Evolutionary conservation across 2,797 vertebrate genomes (phyloP).

Genomic region (Silurus lanzhouensis): DNA sequence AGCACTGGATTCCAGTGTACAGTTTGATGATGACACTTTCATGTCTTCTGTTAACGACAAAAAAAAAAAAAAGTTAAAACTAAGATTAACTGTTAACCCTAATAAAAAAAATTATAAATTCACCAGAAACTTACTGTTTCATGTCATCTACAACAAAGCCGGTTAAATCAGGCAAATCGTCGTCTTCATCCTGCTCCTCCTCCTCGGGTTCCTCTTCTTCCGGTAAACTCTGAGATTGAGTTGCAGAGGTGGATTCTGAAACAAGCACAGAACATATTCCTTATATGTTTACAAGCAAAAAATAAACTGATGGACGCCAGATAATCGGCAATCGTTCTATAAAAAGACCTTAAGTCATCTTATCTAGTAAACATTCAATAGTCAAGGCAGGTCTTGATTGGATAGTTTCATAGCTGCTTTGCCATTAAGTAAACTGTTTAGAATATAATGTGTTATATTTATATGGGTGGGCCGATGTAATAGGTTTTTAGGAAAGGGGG

Average conservation of each 20-base stretch:
- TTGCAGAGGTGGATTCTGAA: constrained; percentile 66
- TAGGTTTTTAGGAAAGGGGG: too few relatives aligned
- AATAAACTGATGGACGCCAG: not conserved
- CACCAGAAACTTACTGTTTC: constrained; percentile 80
- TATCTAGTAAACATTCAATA: too few relatives aligned
- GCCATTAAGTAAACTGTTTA: not conserved
- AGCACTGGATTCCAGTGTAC: constrained; percentile 98
- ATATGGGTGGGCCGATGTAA: too few relatives aligned
- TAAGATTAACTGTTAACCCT: too few relatives aligned
- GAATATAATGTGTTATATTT: too few relatives aligned
- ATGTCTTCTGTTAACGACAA: constrained; percentile 76
- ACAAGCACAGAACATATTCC: not conserved
- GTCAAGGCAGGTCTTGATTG: not conserved
- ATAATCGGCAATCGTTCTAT: not conserved
- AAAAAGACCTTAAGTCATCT: too few relatives aligned
- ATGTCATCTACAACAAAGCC: constrained; percentile 88
- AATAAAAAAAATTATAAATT: not conserved
- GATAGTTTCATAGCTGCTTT: not conserved
- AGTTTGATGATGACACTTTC: constrained; percentile 89
- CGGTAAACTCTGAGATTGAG: constrained; percentile 59
- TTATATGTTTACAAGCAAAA: not conserved
- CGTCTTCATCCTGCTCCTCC: constrained; percentile 83
- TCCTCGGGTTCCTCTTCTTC: constrained; percentile 81
- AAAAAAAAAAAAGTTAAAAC: not conserved
- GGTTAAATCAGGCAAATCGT: constrained; percentile 88